A percentile compares a stretch with the other conserved stretches of the same genome.
Conservation (phyloP, 2,888 invertebrate species). For the Xylota segnis region DNA sequence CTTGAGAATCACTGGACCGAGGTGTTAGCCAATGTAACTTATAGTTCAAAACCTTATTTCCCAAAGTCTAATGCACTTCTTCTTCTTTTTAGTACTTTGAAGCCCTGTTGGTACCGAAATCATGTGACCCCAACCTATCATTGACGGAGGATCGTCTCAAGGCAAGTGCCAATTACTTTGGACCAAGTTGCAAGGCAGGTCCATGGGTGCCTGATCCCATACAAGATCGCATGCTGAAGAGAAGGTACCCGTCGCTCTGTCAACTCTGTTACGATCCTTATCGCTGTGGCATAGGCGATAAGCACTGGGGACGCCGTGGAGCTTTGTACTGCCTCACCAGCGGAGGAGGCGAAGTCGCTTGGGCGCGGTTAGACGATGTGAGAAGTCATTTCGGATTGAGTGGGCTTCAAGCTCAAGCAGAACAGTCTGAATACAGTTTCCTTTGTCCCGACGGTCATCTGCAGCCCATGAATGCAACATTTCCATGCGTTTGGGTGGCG, state of each 20-base stretch:
- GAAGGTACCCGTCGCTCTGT: slow-evolving; percentile 90
- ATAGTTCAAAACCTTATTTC: not conserved
- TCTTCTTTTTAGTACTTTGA: slow-evolving; percentile 88
- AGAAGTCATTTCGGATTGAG: slow-evolving; percentile 88
- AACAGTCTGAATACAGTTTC: slow-evolving; percentile 87
- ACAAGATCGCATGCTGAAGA: slow-evolving; percentile 88
- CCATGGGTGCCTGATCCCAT: slow-evolving; percentile 90
- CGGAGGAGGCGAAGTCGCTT: slow-evolving; percentile 92
- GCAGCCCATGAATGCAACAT: slow-evolving; percentile 86
- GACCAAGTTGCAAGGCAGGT: slow-evolving; percentile 93
- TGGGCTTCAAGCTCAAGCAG: slow-evolving; percentile 82
- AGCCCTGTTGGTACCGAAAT: slow-evolving; percentile 88
- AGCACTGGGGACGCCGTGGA: slow-evolving; percentile 93
- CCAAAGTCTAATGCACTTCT: slow-evolving; percentile 6
- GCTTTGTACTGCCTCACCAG: slow-evolving; percentile 92
- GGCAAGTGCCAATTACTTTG: slow-evolving; percentile 90
- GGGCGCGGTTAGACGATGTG: slow-evolving; percentile 91
- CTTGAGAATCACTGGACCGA: slow-evolving; percentile 90
- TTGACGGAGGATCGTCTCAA: slow-evolving; percentile 91
- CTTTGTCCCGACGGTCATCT: slow-evolving; percentile 91
- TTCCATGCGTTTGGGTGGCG: slow-evolving; percentile 91
- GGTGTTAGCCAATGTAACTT: slow-evolving; percentile 90
- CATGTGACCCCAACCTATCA: slow-evolving; percentile 89
- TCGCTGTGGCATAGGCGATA: slow-evolving; percentile 88
- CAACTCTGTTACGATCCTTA: slow-evolving; percentile 88